Evolutionary conservation across 2,113 vertebrate genomes (phyloP).

Genomic region (Propithecus coquereli): DNA sequence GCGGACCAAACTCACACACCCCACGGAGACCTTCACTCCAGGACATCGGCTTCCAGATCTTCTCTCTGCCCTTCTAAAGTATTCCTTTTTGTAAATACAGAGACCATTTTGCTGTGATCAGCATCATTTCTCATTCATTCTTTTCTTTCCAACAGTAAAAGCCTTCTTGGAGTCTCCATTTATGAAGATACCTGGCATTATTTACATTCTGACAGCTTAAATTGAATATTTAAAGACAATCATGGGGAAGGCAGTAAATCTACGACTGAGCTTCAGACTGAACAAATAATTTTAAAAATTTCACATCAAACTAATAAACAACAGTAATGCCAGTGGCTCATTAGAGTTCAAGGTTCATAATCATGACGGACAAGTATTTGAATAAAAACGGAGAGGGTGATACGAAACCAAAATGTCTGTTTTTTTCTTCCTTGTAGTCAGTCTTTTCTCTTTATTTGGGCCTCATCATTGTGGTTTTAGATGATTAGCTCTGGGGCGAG

Average conservation of each 20-base stretch:
- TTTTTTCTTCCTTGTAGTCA: neutral
- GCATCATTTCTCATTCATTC: conserved; percentile 51
- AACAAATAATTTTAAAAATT: conserved; percentile 64
- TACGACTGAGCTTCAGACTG: conserved; percentile 64
- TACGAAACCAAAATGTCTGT: neutral
- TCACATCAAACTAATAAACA: conserved; percentile 65
- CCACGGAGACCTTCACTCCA: neutral
- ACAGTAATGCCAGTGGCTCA: neutral
- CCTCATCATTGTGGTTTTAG: accelerated
- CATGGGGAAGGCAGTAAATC: conserved; percentile 74
- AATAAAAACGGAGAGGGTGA: conserved; percentile 36
- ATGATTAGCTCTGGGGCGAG: neutral
- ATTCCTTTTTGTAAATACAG: conserved; percentile 62
- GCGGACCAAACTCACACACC: neutral
- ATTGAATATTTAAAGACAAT: conserved; percentile 76
- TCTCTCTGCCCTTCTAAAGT: neutral
- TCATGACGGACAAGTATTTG: conserved; percentile 45
- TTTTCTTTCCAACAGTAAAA: conserved; percentile 73
- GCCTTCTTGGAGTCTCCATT: conserved; percentile 50
- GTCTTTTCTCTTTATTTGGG: neutral
- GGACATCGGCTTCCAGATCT: neutral
- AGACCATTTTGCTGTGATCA: conserved; percentile 65
- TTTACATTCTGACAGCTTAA: conserved; percentile 79
- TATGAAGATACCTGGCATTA: conserved; percentile 67
- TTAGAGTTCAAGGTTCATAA: conserved; percentile 54